phyloP scores from a whole-genome alignment of 2,113 vertebrate genomes.

The Malurus elegans region DNA sequence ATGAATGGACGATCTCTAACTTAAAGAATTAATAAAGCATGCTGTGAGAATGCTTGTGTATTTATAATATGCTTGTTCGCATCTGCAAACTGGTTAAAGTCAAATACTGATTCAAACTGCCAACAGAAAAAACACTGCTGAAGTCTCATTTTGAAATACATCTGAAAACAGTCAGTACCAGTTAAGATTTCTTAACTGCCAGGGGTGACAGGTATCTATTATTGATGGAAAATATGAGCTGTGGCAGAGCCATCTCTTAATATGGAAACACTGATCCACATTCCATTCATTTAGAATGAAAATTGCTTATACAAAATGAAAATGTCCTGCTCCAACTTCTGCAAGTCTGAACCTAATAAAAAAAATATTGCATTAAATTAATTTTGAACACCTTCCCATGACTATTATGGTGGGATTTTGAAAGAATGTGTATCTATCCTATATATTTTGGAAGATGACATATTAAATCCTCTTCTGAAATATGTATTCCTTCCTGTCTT shows the following conservation, averaged over 20 bases:
- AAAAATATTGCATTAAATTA: background rate
- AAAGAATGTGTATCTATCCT: background rate
- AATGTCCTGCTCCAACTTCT: background rate
- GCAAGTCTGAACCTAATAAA: background rate
- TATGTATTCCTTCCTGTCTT: background rate
- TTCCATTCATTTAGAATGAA: background rate
- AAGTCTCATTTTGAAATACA: background rate
- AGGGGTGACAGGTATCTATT: background rate
- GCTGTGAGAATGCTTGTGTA: background rate
- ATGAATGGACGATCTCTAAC: background rate
- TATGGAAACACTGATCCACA: background rate
- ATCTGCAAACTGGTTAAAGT: background rate
- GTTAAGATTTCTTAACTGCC: background rate
- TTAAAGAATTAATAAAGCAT: background rate
- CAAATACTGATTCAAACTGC: background rate
- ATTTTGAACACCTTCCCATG: background rate
- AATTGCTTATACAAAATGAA: conserved; percentile 1
- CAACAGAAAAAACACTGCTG: background rate
- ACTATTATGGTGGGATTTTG: background rate
- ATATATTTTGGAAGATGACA: background rate
- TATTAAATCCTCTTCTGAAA: background rate
- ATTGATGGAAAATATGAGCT: conserved; percentile 8
- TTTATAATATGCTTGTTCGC: background rate
- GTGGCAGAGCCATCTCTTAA: background rate
- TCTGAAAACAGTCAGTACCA: background rate